These are phyloP conservation scores for Lasioglossum calceatum DNA, from an alignment of 2,888 invertebrate genomes.

Conservation along the genomic window DNA sequence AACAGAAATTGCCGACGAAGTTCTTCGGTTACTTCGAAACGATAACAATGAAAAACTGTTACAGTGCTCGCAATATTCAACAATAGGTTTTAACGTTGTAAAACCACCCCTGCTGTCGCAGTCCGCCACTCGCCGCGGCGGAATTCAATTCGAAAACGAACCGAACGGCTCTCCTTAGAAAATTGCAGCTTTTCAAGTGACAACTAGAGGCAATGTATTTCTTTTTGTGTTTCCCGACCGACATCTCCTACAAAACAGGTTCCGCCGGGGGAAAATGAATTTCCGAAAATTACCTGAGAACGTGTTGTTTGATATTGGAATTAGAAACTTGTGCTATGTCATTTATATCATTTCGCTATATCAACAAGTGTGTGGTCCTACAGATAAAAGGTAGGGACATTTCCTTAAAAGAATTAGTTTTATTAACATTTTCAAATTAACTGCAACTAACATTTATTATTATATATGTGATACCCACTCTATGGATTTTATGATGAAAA, in stretches of 20 bases:
- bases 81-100: conserved; percentile 66
- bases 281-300: neutral
- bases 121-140: conserved; percentile 74
- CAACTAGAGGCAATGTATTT: conserved; percentile 53
- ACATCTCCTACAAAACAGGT: neutral
- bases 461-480: no score
- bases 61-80: conserved; percentile 53
- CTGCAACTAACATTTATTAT: no score
- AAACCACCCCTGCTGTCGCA: conserved; percentile 39
- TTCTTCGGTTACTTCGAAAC: conserved; percentile 10
- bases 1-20: neutral
- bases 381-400: no score
- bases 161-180: conserved; percentile 44
- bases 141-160: conserved; percentile 59
- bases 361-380: no score
- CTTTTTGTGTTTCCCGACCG: conserved; percentile 2
- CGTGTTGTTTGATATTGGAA: neutral
- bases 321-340: neutral
- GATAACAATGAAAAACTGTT: conserved; percentile 71
- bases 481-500: no score
- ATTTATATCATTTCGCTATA: no score
- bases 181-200: conserved; percentile 45
- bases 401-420: no score
- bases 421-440: no score
- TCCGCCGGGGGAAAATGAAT: neutral